Evolutionary conservation across 2,888 invertebrate genomes (phyloP), one percentile per base, ranked within the genome.

Genomic region (Listrodromus nycthemerus): DNA sequence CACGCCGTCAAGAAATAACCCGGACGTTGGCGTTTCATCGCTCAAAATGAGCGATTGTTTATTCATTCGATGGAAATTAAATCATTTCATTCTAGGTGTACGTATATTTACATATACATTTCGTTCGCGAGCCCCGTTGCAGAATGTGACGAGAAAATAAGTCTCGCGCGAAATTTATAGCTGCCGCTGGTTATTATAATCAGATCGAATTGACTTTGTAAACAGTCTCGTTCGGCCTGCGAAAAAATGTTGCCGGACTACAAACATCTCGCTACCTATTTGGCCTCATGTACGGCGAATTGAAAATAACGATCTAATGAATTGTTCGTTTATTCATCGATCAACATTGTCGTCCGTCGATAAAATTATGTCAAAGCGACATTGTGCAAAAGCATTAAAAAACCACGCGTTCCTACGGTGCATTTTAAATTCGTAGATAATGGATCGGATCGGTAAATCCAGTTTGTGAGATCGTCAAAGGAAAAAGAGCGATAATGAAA

Each of bases 391-490:
- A 37, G 65, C 67, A 41, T 48, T 48, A 61, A 19, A n/a, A 21
- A 61, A 10, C 21, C 33, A 48, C 16, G n/a, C 13, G 63, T 41
- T 10, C 13, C 2, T 10, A 52, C 30, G 33, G 33, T 0, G 27
- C 37, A 67, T 67, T 67, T 30, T 10, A 76, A 81, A 81, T 81
- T 81, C 27, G 71, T 71, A 33, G 65, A 75, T 70, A 69, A 82
- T 82, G 70, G 69, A 82, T 78, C 78, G 63, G 69, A 52, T 24
- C 45, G 30, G 67, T 55, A 45, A 67, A 63, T 73, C 50, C 55
- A 83, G 80, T 83, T 80, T 33, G 67, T 76, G 37, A 10, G 19
- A 63, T 73, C 37, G 66, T 76, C 55, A 50, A 16, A 21, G 41
- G 58, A 6, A 58, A 61, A 70, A 16, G 37, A 70, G 69, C 21